Evolutionary conservation across 1,140 invertebrate genomes (phyloP).

Genomic region (Alviniconcha marisindica): DNA sequence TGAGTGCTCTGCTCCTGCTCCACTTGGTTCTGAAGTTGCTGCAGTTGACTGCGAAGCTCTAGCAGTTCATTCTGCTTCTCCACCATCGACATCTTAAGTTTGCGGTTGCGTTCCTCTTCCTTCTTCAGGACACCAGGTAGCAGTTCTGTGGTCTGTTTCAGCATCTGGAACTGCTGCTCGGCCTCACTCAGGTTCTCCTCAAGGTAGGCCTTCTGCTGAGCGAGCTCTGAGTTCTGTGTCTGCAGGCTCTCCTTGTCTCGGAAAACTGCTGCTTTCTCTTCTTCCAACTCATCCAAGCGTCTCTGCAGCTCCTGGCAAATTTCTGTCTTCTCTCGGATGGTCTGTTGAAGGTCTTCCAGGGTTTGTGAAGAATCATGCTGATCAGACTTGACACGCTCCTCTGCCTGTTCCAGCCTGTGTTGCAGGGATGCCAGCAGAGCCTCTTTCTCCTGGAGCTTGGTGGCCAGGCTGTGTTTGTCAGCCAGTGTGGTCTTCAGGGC

Average conservation of each 20-base stretch:
- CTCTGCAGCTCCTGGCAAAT: not conserved
- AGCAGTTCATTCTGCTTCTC: constrained; percentile 50
- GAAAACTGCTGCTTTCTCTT: constrained; percentile 6
- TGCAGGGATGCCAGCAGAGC: not conserved
- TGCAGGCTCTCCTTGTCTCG: constrained; percentile 25
- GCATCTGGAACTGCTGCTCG: constrained; percentile 25
- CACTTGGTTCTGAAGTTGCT: constrained; percentile 39
- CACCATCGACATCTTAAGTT: constrained; percentile 36
- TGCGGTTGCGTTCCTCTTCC: constrained; percentile 30
- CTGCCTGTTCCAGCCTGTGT: constrained; percentile 30
- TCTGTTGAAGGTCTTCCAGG: not conserved
- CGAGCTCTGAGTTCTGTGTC: constrained; percentile 29
- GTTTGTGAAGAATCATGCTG: not conserved
- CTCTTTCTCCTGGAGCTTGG: constrained; percentile 14
- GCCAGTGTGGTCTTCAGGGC: not conserved
- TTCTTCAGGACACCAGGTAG: constrained; percentile 21
- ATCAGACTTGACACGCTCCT: not conserved
- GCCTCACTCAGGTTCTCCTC: constrained; percentile 34
- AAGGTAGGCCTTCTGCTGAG: not conserved
- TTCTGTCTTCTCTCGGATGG: not conserved
- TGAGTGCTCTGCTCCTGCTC: constrained; percentile 40
- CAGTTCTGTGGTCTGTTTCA: constrained; percentile 26
- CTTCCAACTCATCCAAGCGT: not conserved
- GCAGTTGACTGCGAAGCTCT: not conserved
- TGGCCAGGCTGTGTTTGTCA: constrained; percentile 7